A percentile compares a stretch with the other conserved stretches of the same genome.
These are phyloP conservation scores for Streptopelia turtur DNA, from an alignment of 2,797 vertebrate species.

Conservation along the genomic window DNA sequence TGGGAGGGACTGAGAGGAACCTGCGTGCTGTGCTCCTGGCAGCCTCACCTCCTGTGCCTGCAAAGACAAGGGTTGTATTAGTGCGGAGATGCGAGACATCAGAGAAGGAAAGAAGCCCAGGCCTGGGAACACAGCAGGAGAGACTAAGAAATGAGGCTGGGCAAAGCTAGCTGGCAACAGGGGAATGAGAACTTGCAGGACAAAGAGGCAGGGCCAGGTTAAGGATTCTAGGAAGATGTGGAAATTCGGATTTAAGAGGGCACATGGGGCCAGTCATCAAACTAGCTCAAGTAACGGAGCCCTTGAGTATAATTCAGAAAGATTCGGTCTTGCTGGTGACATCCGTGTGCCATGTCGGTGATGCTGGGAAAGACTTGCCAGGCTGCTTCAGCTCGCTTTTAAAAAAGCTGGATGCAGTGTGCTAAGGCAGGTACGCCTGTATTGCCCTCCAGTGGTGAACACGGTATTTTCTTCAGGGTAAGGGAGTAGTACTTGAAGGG, in stretches of 20 bases:
- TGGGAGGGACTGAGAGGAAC: accelerated
- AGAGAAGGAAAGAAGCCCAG: not conserved
- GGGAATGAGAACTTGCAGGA: not conserved
- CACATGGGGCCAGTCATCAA: not conserved
- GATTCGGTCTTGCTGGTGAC: not conserved
- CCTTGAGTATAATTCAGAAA: not conserved
- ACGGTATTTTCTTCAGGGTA: not conserved
- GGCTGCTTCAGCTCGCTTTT: accelerated
- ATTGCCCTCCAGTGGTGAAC: constrained; percentile 35
- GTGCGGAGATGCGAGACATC: accelerated
- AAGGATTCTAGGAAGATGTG: not conserved
- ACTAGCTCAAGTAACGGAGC: not conserved
- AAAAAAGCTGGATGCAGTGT: accelerated
- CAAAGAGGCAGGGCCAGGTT: not conserved
- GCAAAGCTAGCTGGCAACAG: not conserved
- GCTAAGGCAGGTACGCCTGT: accelerated
- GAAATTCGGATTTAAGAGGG: not conserved
- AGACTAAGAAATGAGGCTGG: not conserved
- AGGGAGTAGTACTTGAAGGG: accelerated
- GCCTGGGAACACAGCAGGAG: accelerated
- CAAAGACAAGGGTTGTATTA: accelerated
- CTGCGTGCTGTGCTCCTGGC: not conserved
- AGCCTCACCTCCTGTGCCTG: not conserved
- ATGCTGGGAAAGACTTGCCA: accelerated
- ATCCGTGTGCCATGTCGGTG: accelerated